Evolutionary conservation across 1,140 invertebrate species (phyloP).

Genomic region (Drosophila melanogaster): DNA sequence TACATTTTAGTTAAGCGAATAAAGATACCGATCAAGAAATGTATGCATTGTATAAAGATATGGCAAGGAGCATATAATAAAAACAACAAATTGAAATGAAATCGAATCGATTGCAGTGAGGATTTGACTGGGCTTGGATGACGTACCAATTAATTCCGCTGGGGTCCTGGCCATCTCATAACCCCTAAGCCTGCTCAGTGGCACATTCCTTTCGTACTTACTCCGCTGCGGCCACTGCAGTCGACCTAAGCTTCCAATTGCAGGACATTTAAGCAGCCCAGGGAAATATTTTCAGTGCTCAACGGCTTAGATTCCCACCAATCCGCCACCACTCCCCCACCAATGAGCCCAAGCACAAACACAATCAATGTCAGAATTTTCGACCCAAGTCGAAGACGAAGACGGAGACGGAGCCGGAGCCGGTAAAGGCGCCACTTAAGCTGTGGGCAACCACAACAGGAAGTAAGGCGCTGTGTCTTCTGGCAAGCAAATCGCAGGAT

Average conservation of each 20-base stretch:
- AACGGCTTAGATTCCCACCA: constrained; percentile 56
- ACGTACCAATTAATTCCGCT: neutral
- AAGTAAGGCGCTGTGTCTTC: constrained; percentile 77
- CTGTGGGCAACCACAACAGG: constrained; percentile 63
- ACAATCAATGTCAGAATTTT: constrained; percentile 81
- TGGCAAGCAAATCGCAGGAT: constrained; percentile 75
- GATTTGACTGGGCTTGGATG: neutral
- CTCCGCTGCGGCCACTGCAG: constrained; percentile 37
- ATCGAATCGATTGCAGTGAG: neutral
- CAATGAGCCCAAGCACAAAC: constrained; percentile 50
- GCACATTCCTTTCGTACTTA: constrained; percentile 52
- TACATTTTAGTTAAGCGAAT: constrained; percentile 74
- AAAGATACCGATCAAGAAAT: constrained; percentile 39
- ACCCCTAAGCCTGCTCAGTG: constrained; percentile 7
- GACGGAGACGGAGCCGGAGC: constrained; percentile 16
- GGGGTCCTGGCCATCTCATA: neutral
- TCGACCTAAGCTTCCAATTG: constrained; percentile 25
- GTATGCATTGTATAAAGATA: constrained; percentile 60
- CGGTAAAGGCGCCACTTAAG: constrained; percentile 57
- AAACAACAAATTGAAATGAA: constrained; percentile 50
- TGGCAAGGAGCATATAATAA: constrained; percentile 29
- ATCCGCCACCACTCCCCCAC: neutral
- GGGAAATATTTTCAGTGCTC: constrained; percentile 71
- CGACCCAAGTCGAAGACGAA: constrained; percentile 23
- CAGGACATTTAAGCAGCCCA: constrained; percentile 23